Conservation (phyloP, 2,888 invertebrate species). For the Geophilus truncorum region DNA sequence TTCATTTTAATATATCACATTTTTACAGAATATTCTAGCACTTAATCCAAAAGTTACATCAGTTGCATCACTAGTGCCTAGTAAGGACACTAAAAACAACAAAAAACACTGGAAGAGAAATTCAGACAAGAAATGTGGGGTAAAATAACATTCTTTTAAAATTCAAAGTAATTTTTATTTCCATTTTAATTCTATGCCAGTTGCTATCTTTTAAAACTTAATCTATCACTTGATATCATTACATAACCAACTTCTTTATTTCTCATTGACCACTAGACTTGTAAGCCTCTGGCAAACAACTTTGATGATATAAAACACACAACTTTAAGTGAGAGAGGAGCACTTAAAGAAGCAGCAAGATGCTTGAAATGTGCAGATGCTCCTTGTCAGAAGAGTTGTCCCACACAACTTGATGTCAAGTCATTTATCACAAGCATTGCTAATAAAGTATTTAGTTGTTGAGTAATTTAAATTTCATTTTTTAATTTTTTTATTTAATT, state of each 20-base stretch:
- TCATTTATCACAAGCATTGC: slow-evolving; percentile 94
- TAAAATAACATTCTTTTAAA: slow-evolving; percentile 51
- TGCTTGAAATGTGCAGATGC: slow-evolving; percentile 93
- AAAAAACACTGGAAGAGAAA: slow-evolving; percentile 97
- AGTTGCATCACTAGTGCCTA: slow-evolving; percentile 75
- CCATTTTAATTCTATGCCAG: no score
- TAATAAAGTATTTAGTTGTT: slow-evolving; percentile 66
- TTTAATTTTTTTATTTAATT: neutral
- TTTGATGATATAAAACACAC: slow-evolving; percentile 98
- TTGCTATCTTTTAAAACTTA: no score
- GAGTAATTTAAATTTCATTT: neutral
- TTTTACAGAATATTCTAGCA: slow-evolving; percentile 71
- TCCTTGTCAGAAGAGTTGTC: slow-evolving; percentile 97
- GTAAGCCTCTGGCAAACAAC: slow-evolving; percentile 67
- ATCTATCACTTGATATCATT: no score
- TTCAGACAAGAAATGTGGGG: slow-evolving; percentile 71
- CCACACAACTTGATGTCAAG: slow-evolving; percentile 95
- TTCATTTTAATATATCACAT: neutral
- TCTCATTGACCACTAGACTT: no score
- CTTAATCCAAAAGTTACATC: slow-evolving; percentile 78
- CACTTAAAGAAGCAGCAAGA: slow-evolving; percentile 79
- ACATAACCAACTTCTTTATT: no score
- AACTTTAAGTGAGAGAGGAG: slow-evolving; percentile 91
- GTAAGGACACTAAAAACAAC: slow-evolving; percentile 73
- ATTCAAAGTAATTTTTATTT: no score